Conservation (phyloP, 2,797 vertebrate genomes). For the Strix occidentalis region DNA sequence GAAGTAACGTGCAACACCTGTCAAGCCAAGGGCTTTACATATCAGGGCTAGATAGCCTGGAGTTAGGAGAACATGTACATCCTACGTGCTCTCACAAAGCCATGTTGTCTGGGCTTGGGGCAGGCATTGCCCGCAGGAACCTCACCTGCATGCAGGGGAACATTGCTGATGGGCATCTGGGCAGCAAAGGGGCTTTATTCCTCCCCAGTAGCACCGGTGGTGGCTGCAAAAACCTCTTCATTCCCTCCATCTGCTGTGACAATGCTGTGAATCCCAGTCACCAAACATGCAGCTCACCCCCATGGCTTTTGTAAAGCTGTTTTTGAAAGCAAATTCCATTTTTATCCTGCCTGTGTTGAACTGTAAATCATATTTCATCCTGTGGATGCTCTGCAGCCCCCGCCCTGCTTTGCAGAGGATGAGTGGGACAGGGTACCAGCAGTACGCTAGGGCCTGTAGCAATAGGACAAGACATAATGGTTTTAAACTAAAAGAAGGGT, state of each 20-base stretch:
- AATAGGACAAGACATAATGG: too few relatives aligned
- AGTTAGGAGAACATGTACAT: neutral
- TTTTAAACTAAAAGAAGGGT: neutral
- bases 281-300: neutral
- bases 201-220: neutral
- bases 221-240: neutral
- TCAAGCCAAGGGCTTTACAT: neutral
- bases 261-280: neutral
- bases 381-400: neutral
- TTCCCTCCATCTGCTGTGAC: neutral
- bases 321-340: neutral
- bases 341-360: neutral
- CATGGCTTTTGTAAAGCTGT: neutral
- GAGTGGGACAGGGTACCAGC: neutral
- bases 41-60: neutral
- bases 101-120: neutral
- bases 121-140: neutral
- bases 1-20: neutral
- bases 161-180: neutral
- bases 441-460: neutral
- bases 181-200: neutral
- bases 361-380: neutral
- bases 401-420: neutral
- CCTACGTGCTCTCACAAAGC: neutral
- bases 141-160: neutral